Base-by-base conservation (phyloP, 2,888 invertebrate genomes). In the Limenitis camilla region DNA sequence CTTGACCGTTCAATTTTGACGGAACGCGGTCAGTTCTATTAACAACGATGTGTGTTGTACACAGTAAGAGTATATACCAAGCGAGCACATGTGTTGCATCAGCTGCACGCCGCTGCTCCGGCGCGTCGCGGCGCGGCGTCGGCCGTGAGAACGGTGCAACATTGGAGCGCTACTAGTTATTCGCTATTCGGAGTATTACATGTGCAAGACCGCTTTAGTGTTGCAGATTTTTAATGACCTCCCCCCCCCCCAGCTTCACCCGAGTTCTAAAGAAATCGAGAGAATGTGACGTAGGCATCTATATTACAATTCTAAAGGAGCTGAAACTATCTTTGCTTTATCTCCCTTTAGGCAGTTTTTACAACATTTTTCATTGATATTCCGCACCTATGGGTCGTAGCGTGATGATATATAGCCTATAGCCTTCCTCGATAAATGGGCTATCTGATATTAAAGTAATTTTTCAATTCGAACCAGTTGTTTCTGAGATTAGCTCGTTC, bases 11-110 rank as follows among this genome's bases (percentile, higher is more conserved):
- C 51, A 50, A 50, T 51, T 51, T 54, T 50, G 38, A 41, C 45
- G 41, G 31, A 53, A 50, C 45, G 53, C 53, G 49, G 50, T 51
- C 54, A 54, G 46, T 43, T 54, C 40, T 55, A 52, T 49, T 49
- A 33, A 49, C 38, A 45, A 38, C 44, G 29, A 33, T 33, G 11
- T 45, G 44, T 49, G 45, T 36, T 36, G 40, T 7, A 49, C 44
- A 7, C 27, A 49, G 46, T 52, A 19, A 19, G 19, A 19, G 19
- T 2, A 28, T 53, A 41, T 38, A 49, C 45, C 49, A 53, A 53
- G 40, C 45, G 45, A 33, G 6, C 45, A 46, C 45, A 43, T 45
- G 40, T 32, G 51, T 54, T 54, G 54, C 54, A 51, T 54, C 54
- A 54, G 47, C 54, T 46, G 19, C 39, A 40, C 33, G 31, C 39